These are phyloP conservation scores for Calypte anna DNA, from an alignment of 2,113 vertebrate genomes.

Conservation along the genomic window DNA sequence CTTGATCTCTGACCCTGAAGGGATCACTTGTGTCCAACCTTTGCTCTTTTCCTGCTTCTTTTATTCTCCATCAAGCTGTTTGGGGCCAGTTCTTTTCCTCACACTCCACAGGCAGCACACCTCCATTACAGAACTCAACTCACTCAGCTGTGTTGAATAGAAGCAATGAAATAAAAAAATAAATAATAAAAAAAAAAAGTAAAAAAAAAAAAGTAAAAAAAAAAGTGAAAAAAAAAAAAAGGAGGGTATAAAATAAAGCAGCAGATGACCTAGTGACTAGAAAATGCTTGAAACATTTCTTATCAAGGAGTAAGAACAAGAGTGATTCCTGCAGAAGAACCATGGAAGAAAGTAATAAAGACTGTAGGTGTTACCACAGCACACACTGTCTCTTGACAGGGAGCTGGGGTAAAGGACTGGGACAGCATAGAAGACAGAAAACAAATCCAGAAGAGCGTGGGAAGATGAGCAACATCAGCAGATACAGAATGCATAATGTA, in stretches of 20 bases:
- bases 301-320: not conserved
- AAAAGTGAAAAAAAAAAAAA: not conserved
- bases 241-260: not conserved
- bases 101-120: not conserved
- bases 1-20: not conserved
- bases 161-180: not conserved
- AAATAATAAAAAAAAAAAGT: too few species aligned
- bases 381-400: not conserved
- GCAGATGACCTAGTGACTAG: not conserved
- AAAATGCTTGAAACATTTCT: not conserved
- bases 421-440: not conserved
- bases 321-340: not conserved
- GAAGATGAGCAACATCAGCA: not conserved
- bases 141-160: accelerated
- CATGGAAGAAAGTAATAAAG: not conserved
- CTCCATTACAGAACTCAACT: not conserved
- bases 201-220: too few species aligned
- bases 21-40: not conserved
- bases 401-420: not conserved
- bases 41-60: not conserved
- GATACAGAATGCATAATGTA: not conserved
- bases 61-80: not conserved
- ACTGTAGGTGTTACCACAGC: not conserved
- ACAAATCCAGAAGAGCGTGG: not conserved
- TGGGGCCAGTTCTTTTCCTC: not conserved